A percentile compares a stretch with the other conserved stretches of the same genome.
phyloP scores from a whole-genome alignment of 2,888 invertebrate species.

The Callimorpha dominula region DNA sequence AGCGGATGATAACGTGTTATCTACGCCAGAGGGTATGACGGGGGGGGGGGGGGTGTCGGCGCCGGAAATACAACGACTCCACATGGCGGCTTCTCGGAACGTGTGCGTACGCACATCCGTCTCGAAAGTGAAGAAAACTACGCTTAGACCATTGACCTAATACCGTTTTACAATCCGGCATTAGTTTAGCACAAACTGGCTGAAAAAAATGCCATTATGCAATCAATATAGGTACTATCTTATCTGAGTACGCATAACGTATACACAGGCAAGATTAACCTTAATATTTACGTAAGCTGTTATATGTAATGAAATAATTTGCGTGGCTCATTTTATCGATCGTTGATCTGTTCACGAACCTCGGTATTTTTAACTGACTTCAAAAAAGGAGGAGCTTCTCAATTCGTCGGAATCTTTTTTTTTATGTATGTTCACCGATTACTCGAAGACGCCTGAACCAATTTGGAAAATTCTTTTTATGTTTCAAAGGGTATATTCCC shows the following conservation, averaged over 20 bases:
- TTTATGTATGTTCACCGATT: no score
- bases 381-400: no score
- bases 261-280: constrained; percentile 35
- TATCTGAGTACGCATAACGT: constrained; percentile 34
- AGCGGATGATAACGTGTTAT: constrained; percentile 85
- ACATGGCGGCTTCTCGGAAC: constrained; percentile 73
- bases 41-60: constrained; percentile 63
- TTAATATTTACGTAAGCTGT: constrained; percentile 37
- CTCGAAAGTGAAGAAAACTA: constrained; percentile 57
- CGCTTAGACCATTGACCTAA: constrained; percentile 42
- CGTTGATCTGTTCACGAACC: constrained; percentile 32
- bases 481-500: no score
- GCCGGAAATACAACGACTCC: constrained; percentile 74
- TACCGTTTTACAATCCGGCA: constrained; percentile 34
- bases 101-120: constrained; percentile 63
- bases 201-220: constrained; percentile 27
- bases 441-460: no score
- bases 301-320: constrained; percentile 47
- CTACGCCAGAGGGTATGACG: constrained; percentile 57
- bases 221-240: constrained; percentile 35
- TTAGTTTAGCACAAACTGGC: constrained; percentile 17
- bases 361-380: no score
- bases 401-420: no score
- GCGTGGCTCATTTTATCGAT: constrained; percentile 33
- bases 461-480: no score